phyloP scores from a whole-genome alignment of 2,113 vertebrate genomes.

The Heptranchias perlo region DNA sequence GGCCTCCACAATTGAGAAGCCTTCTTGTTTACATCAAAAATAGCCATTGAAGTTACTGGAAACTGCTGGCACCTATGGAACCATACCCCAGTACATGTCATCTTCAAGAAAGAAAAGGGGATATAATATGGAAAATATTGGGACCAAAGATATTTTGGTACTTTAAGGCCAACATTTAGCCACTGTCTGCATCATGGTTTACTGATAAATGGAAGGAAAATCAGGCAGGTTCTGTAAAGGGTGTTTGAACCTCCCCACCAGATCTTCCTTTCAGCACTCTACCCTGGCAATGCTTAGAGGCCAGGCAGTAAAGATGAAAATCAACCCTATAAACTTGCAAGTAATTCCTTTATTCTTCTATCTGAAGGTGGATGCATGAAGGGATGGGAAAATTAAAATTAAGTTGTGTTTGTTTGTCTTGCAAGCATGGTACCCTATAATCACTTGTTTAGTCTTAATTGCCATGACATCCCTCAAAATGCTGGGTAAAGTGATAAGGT shows the following conservation, averaged over 20 bases:
- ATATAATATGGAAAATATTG: no score
- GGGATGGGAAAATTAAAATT: not conserved
- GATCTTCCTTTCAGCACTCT: not conserved
- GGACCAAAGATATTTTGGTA: no score
- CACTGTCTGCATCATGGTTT: no score
- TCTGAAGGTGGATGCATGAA: not conserved
- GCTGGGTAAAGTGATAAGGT: conserved; percentile 21
- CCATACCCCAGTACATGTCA: no score
- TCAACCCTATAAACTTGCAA: not conserved
- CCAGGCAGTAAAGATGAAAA: not conserved
- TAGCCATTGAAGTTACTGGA: no score
- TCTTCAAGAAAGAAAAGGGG: no score
- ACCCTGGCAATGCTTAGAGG: not conserved
- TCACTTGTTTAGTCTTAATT: conserved; percentile 13
- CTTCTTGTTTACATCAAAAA: no score
- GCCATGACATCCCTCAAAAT: not conserved
- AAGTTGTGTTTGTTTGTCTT: not conserved
- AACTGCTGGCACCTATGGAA: no score
- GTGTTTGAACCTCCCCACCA: not conserved
- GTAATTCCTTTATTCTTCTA: not conserved
- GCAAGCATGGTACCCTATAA: not conserved
- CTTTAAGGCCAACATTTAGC: no score
- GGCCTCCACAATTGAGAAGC: no score
- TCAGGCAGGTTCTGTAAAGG: not conserved
- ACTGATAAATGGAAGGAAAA: not conserved